These are phyloP conservation scores for Philonicus albiceps DNA, from an alignment of 2,888 invertebrate species.

Conservation along the genomic window DNA sequence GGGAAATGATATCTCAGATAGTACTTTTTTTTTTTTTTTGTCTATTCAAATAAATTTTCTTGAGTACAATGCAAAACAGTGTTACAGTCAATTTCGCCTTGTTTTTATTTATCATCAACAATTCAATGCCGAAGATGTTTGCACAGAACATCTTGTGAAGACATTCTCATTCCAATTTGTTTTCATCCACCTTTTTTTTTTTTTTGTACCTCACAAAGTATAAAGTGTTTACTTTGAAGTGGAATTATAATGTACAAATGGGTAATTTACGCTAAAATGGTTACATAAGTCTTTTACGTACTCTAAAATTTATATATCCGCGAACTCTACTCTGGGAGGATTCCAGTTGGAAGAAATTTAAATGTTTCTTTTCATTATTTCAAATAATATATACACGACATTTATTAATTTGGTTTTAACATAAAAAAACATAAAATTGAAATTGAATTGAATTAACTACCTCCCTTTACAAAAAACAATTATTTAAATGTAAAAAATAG, in stretches of 20 bases:
- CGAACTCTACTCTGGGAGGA: background rate
- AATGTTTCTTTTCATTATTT: too few relatives aligned
- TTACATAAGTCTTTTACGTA: background rate
- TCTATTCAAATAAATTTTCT: background rate
- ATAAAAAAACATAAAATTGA: too few relatives aligned
- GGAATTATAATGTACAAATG: background rate
- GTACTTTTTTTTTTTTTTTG: background rate
- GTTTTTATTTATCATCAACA: slow-evolving; percentile 16
- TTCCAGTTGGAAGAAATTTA: background rate
- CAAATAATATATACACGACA: too few relatives aligned
- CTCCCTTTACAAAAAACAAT: too few relatives aligned
- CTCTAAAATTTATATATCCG: background rate
- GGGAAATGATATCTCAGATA: background rate
- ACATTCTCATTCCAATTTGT: slow-evolving; percentile 11
- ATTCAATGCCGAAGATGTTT: background rate
- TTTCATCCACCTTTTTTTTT: slow-evolving; percentile 6
- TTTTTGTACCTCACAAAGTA: slow-evolving; percentile 1
- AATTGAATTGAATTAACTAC: too few relatives aligned
- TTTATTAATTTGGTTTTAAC: too few relatives aligned
- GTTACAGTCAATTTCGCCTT: slow-evolving; percentile 26
- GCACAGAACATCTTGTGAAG: background rate
- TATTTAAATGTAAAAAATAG: too few relatives aligned
- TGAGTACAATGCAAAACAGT: background rate
- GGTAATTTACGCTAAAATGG: background rate
- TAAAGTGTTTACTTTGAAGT: background rate